Evolutionary conservation across 2,888 invertebrate genomes (phyloP), one percentile per base, ranked within the genome.

Genomic region (Rugalucina vietnamica): DNA sequence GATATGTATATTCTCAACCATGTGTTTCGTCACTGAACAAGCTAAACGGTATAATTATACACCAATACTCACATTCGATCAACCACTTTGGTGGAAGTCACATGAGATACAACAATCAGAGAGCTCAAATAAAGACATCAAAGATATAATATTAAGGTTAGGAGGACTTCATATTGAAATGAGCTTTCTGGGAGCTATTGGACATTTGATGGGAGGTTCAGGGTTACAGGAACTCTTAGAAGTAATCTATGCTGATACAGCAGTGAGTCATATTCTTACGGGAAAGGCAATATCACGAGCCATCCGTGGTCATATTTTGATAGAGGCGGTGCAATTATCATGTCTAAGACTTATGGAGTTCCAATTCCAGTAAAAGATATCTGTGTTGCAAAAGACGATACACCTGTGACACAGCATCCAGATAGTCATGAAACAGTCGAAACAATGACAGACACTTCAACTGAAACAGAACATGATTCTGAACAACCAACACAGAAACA

Each of bases 71-170:
- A 88, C 88, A 69, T 87, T 87, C 72, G 86, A 87, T 37, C 86
- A 87, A 39, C 87, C 87, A 18, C 72, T 87, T 10, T 88, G 79
- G 85, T 86, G 84, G 86, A 88, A 89, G 49, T 74, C 88, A 32
- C 24, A 39, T 24, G 21, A 50, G n/a, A 76, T 82, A 18, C 32
- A 50, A 49, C 24, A 34, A 32, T 65, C 39, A 43, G 76, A 84
- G 39, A 72, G 34, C 29, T 43, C 32, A 21, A 57, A 34, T 69
- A 76, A n/a, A 27, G 32, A 12, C 32, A 18, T 81, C 3, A 43
- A 60, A 21, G 14, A 34, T 39, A 50, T 72, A 18, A 27, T 72
- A 21, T 36, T 76, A 37, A 70, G 81, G 43, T 72, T 77, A 29
- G 77, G 72, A 18, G 76, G 79, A 21, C 43, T 72, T 12, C 72